These are phyloP conservation scores for Melanotaenia nigrans DNA, from an alignment of 2,797 vertebrate genomes.

Conservation along the genomic window DNA sequence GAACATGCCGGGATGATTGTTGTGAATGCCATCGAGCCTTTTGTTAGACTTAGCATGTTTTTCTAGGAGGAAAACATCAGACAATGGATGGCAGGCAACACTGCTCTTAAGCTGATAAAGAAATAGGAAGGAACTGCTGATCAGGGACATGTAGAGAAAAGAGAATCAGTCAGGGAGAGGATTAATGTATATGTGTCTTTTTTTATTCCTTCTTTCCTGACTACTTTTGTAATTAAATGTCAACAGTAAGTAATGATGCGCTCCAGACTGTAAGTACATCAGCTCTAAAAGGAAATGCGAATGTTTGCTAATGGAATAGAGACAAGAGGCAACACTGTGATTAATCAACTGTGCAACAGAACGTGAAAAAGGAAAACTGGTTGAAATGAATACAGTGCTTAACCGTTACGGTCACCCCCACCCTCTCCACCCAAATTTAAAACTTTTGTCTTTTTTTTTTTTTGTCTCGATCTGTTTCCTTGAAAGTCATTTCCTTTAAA, in stretches of 20 bases:
- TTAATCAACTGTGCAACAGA: conserved; percentile 10
- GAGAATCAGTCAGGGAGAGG: not conserved
- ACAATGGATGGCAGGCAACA: not conserved
- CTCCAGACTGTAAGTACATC: conserved; percentile 37
- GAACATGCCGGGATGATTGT: not conserved
- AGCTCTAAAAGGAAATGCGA: conserved; percentile 33
- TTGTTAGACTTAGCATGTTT: not conserved
- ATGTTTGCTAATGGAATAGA: conserved; percentile 37
- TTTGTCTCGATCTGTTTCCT: not conserved
- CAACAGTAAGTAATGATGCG: conserved; percentile 48
- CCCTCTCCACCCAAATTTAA: not conserved
- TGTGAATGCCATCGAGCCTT: not conserved
- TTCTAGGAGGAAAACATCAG: not conserved
- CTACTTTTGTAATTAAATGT: conserved; percentile 56
- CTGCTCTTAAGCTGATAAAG: not conserved
- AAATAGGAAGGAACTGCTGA: not conserved
- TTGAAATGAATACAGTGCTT: not conserved
- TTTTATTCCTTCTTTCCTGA: conserved; percentile 9
- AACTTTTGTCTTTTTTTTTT: not conserved
- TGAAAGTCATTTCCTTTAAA: not conserved
- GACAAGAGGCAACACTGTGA: conserved; percentile 21
- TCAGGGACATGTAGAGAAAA: not conserved
- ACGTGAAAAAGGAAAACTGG: conserved; percentile 16
- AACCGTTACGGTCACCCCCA: not conserved
- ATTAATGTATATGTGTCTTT: not conserved